Conservation (phyloP, 2,888 invertebrate species). For the Orthosia gracilis region DNA sequence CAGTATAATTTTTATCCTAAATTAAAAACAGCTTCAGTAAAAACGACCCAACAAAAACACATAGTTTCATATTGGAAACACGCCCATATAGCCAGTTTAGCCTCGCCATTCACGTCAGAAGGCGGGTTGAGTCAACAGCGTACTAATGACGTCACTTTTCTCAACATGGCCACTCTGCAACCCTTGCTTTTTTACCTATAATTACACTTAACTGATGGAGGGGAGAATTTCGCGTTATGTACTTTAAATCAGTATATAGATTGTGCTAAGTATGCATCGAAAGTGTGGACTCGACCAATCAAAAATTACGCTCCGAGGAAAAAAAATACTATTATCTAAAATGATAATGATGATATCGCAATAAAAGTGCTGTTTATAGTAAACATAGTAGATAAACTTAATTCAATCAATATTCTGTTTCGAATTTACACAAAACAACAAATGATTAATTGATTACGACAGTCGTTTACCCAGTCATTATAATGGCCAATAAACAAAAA, state of each 20-base stretch:
- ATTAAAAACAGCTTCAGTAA: conserved; percentile 48
- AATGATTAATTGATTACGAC: conserved; percentile 34
- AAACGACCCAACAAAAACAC: conserved; percentile 56
- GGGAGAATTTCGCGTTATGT: conserved; percentile 65
- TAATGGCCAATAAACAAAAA: conserved; percentile 64
- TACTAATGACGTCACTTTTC: conserved; percentile 88
- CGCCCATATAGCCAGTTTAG: conserved; percentile 80
- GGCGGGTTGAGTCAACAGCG: conserved; percentile 88
- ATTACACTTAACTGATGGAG: conserved; percentile 78
- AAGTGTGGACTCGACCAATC: conserved; percentile 4
- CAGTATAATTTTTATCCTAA: neutral
- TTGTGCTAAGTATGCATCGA: conserved; percentile 33
- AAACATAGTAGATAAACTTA: conserved; percentile 32
- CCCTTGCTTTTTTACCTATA: conserved; percentile 82
- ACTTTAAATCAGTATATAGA: conserved; percentile 59
- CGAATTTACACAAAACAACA: neutral
- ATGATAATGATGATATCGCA: conserved; percentile 8
- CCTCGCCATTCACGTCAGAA: conserved; percentile 82
- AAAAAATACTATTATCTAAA: neutral
- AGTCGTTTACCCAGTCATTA: conserved; percentile 41
- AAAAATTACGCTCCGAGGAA: conserved; percentile 7
- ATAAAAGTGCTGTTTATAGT: conserved; percentile 8
- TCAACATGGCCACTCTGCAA: conserved; percentile 85
- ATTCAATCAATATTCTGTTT: conserved; percentile 16
- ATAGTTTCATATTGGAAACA: conserved; percentile 71